These are phyloP conservation scores for Ciconia boyciana DNA, from an alignment of 2,113 vertebrate genomes.

Conservation along the genomic window DNA sequence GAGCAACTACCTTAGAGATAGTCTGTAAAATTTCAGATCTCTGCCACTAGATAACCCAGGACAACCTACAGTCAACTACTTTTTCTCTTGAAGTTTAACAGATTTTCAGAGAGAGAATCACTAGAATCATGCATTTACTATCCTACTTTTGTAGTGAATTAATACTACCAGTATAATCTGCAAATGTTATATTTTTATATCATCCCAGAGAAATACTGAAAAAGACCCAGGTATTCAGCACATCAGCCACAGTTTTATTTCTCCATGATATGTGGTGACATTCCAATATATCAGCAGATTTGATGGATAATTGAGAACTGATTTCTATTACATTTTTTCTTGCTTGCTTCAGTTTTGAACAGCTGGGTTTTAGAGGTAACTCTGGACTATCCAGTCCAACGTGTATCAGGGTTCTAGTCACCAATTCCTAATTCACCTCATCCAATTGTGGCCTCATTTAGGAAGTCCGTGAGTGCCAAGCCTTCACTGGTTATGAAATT, in stretches of 20 bases:
- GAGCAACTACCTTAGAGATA: neutral
- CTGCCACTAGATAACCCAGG: neutral
- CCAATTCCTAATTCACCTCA: neutral
- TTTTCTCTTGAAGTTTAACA: neutral
- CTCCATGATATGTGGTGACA: neutral
- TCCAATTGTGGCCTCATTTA: constrained; percentile 25
- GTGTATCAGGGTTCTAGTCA: neutral
- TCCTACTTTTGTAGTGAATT: neutral
- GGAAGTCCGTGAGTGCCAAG: constrained; percentile 4
- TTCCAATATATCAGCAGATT: neutral
- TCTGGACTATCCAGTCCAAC: neutral
- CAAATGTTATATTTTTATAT: neutral
- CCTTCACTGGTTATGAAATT: constrained; percentile 10
- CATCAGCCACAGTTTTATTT: neutral
- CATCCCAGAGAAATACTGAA: neutral
- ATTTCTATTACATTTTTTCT: neutral
- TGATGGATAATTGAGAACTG: neutral
- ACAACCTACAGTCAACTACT: neutral
- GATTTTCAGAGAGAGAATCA: neutral
- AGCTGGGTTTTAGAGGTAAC: neutral
- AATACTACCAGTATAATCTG: neutral
- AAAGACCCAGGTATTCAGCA: neutral
- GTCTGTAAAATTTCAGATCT: neutral
- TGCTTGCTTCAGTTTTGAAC: neutral
- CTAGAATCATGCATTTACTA: neutral